Evolutionary conservation across 2,113 vertebrate genomes (phyloP).

Genomic region (Muntiacus muntjak): DNA sequence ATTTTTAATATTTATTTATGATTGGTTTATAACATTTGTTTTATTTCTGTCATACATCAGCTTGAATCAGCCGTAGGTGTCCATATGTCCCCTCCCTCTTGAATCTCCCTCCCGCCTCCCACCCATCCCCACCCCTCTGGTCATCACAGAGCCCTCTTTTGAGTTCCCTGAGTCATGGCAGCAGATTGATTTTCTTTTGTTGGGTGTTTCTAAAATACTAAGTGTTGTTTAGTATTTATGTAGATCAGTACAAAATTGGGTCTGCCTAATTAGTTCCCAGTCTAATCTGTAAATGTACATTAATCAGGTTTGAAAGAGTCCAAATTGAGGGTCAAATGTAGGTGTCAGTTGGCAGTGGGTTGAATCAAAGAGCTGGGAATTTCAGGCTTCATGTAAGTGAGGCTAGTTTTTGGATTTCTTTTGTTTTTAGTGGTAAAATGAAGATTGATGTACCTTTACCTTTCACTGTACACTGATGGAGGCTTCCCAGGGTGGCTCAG

Average conservation of each 20-base stretch:
- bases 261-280: conserved; percentile 12
- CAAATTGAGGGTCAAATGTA: background rate
- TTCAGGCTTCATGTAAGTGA: background rate
- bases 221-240: background rate
- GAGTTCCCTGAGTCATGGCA: background rate
- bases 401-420: background rate
- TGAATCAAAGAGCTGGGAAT: conserved; percentile 10
- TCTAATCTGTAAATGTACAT: background rate
- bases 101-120: background rate
- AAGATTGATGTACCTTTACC: background rate
- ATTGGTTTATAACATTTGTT: background rate
- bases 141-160: background rate
- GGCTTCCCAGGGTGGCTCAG: background rate
- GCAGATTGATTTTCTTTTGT: conserved; percentile 27
- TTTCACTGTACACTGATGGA: background rate
- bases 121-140: background rate
- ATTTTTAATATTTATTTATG: background rate
- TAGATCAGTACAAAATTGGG: conserved; percentile 6
- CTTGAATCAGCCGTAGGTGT: background rate
- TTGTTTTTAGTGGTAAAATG: background rate
- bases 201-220: conserved; percentile 28
- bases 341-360: background rate
- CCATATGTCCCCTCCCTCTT: background rate
- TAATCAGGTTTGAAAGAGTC: background rate
- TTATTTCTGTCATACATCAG: background rate